Base-by-base conservation (phyloP, 2,888 invertebrate species). In the Leptodirus hochenwartii region DNA sequence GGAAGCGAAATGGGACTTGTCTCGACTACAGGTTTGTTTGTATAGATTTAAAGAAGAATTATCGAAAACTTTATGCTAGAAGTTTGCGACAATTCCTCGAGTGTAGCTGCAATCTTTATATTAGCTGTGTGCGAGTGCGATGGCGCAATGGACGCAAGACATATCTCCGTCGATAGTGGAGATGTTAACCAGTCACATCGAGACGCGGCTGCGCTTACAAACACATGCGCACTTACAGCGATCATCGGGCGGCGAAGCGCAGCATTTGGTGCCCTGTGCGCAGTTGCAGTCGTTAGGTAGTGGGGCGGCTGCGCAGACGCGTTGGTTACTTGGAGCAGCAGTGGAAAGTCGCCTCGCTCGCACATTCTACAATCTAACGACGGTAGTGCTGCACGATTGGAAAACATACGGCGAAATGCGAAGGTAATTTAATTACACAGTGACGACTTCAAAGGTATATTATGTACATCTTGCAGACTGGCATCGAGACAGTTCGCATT, bases 331-430 rank as follows among this genome's bases (percentile, higher is more conserved):
- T n/a, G n/a, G n/a, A n/a, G n/a, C n/a, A n/a, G 49, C 54, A 32
- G 73, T 90, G 5, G 93, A 93, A 51, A 75, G 84, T 48, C 93
- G 95, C 56, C 64, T 98, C 39, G 88, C 91, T 45, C 76, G 72
- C 39, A 90, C 84, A 50, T 96, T 95, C 58, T 98, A 98, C 56
- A 95, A 96, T 60, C 62, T 96, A 43, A 95, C 95, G 2, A 90
- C 95, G 2, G 90, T 98, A 16, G 91, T 95, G 5, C 22, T 39
- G 17, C 91, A 96, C 42, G 93, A 98, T 55, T 96, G 95, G 90
- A 82, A 80, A 53, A 91, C 90, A 0, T 98, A 98, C 50, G 80
- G 87, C 11, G 87, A 90, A 58, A 98, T 98, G 96, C 69, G 91
- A 35, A 78, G 81, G 49, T 50, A 40, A 35, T 10, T 22, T 20